Evolutionary conservation across 37 sponge, comb jelly and placozoan species (phyloP), one percentile per base, ranked within the genome.

Genomic region (Lycopodina hypogea): DNA sequence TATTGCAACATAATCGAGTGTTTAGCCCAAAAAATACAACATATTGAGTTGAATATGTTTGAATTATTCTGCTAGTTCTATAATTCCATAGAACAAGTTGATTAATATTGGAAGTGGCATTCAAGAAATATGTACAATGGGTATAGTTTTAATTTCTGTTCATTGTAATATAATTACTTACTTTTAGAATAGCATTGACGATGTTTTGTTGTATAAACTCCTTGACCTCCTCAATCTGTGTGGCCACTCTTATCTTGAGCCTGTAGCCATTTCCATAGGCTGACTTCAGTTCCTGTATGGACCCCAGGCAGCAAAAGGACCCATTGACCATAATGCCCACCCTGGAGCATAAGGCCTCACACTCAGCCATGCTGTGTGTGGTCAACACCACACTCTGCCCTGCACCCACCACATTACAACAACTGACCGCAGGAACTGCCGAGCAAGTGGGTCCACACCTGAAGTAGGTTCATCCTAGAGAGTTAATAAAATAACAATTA

Each of bases 351-450:
- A 96, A 83, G 19, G 93, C 93, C 71, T 96, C 96, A 58, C 96
- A 96, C 86, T 96, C 96, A 0, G 85, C 94, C 96, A 96, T 96
- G 73, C 96, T 96, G 91, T 94, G 94, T 17, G 93, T 93, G 52
- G 82, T 81, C 30, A 81, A 72, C 26, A 94, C 75, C 22, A 90
- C 88, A 35, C 90, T 81, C 57, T 90, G 91, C n/a, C 88, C 88
- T 6, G 72, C 38, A 15, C n/a, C 35, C 17, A 78, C 85, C 32
- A 87, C 64, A 7, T 66, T 64, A 11, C 76, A 30, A 94, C 81
- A 36, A 90, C 62, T 3, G 68, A 37, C 94, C 94, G 90, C 4
- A 94, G 86, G 86, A 94, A 94, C 67, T 63, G 90, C 7, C 88
- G 79, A 0, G 94, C 94, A 35, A 76, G 76, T 4, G 94, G 94